Base-by-base conservation (phyloP, 2,888 invertebrate genomes). In the Drosophila anomelani region DNA sequence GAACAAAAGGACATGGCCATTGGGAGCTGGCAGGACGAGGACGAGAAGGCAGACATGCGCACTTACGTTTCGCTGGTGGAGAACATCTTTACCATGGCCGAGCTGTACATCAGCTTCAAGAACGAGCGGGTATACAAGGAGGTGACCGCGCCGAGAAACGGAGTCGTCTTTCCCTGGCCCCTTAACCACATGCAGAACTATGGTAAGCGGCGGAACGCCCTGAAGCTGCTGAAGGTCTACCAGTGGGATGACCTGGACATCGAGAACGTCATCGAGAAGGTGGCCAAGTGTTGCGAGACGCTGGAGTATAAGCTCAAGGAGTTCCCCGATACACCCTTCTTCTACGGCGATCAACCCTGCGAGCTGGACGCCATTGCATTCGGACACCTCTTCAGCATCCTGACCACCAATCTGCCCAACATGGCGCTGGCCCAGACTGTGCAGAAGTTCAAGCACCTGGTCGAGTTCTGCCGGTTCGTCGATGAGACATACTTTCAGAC, bases 351-450 rank as follows among this genome's bases (percentile, higher is more conserved):
- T 64, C 93, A 97, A 60, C 98, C 98, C 1, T 98, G 98, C 36
- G 99, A 99, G 93, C 93, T 99, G 75, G 99, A 99, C 93, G 99
- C 99, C 3, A 93, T 99, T 39, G 97, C 98, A 0, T 99, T 98
- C 94, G 99, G 99, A 0, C 99, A 99, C 93, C 94, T 99, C n/a
- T 99, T 96, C 93, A 97, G 98, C 0, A 96, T 99, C 80, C 93
- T 99, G 69, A 98, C 98, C 9, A 98, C 98, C 7, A 95, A 96
- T 3, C 93, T 99, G 44, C 97, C 98, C 0, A 96, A 96, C 90
- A 95, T 96, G 78, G 94, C 95, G 75, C 94, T 99, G 57, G 97
- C 97, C 0, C 95, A 96, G 66, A 96, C 96, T 8, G 95, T 99
- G 4, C 94, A 96, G 73, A 94, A 94, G 61, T 96, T 96, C 92